Percentiles rank a stretch among this genome's conserved stretches.
Conservation (phyloP, 2,888 invertebrate genomes). For the Nesidiocoris tenuis region DNA sequence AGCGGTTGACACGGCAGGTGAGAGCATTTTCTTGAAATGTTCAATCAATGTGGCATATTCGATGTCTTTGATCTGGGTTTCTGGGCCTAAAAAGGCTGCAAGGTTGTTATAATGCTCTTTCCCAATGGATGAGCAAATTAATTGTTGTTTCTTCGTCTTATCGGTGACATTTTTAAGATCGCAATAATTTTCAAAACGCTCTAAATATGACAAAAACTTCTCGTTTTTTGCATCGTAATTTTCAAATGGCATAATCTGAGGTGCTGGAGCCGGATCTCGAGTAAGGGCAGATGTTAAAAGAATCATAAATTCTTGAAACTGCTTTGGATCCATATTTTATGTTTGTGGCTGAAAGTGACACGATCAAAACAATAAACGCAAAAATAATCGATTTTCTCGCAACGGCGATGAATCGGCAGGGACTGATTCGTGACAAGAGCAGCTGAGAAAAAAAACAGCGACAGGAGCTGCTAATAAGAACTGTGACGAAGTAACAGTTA, state of each 20-base stretch:
- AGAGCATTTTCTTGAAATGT: conserved; percentile 33
- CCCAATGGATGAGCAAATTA: conserved; percentile 34
- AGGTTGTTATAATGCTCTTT: conserved; percentile 26
- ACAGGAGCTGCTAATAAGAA: not conserved
- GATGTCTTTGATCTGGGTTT: conserved; percentile 31
- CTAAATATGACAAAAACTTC: conserved; percentile 19
- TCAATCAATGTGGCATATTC: conserved; percentile 3
- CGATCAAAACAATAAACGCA: not conserved
- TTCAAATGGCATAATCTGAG: conserved; percentile 20
- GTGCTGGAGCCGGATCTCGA: not conserved
- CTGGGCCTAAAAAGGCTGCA: conserved; percentile 29
- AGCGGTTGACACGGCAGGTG: conserved; percentile 37
- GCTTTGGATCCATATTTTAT: conserved; percentile 11
- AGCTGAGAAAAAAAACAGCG: not conserved
- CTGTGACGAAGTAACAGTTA: not conserved
- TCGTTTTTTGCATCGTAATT: conserved; percentile 16
- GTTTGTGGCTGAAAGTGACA: not conserved
- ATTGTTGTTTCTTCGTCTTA: conserved; percentile 39
- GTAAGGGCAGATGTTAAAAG: not conserved
- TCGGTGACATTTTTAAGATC: conserved; percentile 25
- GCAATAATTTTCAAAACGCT: conserved; percentile 28
- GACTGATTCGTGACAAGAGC: not conserved
- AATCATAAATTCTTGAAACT: conserved; percentile 10
- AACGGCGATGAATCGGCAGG: not conserved
- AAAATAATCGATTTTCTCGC: not conserved